Evolutionary conservation across 1,140 invertebrate genomes (phyloP).

Genomic region (Pseudachorutes palmiensis): DNA sequence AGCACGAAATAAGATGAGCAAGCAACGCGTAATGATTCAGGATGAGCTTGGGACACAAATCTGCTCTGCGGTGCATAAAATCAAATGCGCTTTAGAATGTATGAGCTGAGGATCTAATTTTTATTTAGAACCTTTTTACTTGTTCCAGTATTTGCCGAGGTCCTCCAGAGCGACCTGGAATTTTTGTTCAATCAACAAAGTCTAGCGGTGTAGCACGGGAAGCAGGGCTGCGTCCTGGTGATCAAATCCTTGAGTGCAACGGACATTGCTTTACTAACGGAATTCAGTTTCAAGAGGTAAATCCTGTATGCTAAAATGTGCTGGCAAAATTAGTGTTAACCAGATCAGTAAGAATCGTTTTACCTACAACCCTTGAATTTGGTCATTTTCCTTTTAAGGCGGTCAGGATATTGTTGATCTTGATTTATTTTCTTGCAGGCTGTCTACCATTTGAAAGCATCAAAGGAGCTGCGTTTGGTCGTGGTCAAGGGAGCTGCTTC

Average conservation of each 20-base stretch:
- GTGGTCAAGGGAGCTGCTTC: slow-evolving; percentile 62
- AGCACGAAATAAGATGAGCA: too few species aligned
- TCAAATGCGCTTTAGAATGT: too few species aligned
- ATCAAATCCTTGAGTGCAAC: slow-evolving; percentile 87
- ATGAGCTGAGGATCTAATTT: too few species aligned
- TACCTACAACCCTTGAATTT: too few species aligned
- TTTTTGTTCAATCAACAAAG: slow-evolving; percentile 84
- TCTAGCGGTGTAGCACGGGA: slow-evolving; percentile 76
- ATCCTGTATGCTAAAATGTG: slow-evolving; percentile 17
- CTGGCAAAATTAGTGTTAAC: too few species aligned
- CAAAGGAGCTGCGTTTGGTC: slow-evolving; percentile 60
- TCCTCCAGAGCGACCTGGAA: slow-evolving; percentile 71
- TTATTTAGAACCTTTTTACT: too few species aligned
- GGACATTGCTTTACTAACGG: slow-evolving; percentile 64
- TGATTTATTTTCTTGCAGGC: slow-evolving; percentile 46
- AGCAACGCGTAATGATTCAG: too few species aligned
- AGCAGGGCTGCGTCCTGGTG: slow-evolving; percentile 77
- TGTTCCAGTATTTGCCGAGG: slow-evolving; percentile 69
- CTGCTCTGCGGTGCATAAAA: too few species aligned
- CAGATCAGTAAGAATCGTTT: too few species aligned
- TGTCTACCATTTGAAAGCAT: slow-evolving; percentile 65
- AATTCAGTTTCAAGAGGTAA: slow-evolving; percentile 70
- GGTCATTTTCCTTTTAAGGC: too few species aligned
- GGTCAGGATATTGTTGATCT: too few species aligned
- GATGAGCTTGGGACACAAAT: too few species aligned